A percentile compares a stretch with the other conserved stretches of the same genome.
These are phyloP conservation scores for Eulemur mongoz DNA, from an alignment of 2,797 vertebrate species.

Conservation along the genomic window DNA sequence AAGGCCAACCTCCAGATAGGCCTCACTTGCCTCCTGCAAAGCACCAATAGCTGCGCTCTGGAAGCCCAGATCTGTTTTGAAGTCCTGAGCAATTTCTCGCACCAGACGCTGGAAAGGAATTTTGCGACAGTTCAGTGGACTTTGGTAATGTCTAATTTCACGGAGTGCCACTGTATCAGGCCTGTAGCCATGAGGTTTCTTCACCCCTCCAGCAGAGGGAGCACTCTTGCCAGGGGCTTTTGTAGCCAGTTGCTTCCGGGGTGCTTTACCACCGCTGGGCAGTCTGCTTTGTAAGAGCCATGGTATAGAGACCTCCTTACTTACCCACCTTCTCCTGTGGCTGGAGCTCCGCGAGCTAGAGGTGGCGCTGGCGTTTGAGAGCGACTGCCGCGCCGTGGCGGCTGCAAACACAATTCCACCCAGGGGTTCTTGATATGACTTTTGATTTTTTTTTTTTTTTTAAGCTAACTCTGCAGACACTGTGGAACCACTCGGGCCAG, in stretches of 20 bases:
- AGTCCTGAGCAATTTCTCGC: slow-evolving; percentile 88
- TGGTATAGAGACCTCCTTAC: background rate
- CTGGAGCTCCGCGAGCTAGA: background rate
- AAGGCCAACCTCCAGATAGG: too few species aligned
- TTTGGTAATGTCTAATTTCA: too few species aligned
- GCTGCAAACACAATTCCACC: background rate
- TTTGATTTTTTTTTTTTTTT: background rate
- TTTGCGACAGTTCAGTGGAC: too few species aligned
- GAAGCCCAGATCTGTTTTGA: slow-evolving; percentile 88
- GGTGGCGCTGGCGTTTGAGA: background rate
- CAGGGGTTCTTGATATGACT: background rate
- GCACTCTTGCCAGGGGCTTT: too few species aligned
- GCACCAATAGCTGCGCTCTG: slow-evolving; percentile 85
- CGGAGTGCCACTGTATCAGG: too few species aligned
- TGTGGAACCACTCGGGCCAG: background rate
- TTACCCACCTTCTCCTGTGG: background rate
- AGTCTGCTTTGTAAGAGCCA: background rate
- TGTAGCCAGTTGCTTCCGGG: background rate
- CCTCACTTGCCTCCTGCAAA: background rate
- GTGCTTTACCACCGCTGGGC: background rate
- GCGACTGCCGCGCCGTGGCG: rapidly evolving
- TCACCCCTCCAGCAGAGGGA: too few species aligned
- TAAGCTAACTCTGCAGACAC: background rate
- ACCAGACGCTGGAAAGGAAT: slow-evolving; percentile 85
- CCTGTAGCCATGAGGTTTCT: too few species aligned